Evolutionary conservation across 2,797 vertebrate genomes (phyloP), one percentile per base, ranked within the genome.

Genomic region (Brachyrhaphis roseni): DNA sequence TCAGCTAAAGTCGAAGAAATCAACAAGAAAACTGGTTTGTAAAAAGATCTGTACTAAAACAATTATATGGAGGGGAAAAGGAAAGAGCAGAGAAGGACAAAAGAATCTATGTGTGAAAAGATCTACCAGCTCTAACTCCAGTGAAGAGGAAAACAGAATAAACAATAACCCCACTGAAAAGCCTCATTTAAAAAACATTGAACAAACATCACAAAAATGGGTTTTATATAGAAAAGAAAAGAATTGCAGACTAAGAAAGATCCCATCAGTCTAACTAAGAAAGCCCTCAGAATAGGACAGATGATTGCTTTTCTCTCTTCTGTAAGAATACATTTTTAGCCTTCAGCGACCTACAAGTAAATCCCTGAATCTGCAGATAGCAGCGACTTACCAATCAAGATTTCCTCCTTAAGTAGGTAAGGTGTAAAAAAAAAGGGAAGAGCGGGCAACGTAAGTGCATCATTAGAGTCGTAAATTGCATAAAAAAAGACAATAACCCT

Each of bases 341-440:
- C 97, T 97, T 90, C 93, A 96, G 96, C 97, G 96, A 96, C 97
- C 97, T 97, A 97, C 96, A 98, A 90, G 96, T 95, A 97, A 96
- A 97, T 95, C 97, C 97, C 98, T 99, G 92, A 96, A 96, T 98
- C 98, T 98, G 98, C 96, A 95, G 96, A 97, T 97, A 96, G 97
- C 96, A 98, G 98, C 98, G 96, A 99, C 98, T 99, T 99, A 99
- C 98, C 98, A 98, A 99, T 98, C 98, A 98, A 98, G 98, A 98
- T 96, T 97, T 99, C 98, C 98, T 99, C 98, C 98, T 99, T 99
- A 98, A 99, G 98, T 98, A 99, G 97, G 98, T 98, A 99, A 97
- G 98, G 98, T 99, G 98, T 98, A 99, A 98, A 98, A 99, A 98
- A 99, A 99, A 80, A 36, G 98, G 98, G 98, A 98, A 99, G 98